Conservation (phyloP, 2,888 invertebrate genomes). For the Aporophyla nigra region DNA sequence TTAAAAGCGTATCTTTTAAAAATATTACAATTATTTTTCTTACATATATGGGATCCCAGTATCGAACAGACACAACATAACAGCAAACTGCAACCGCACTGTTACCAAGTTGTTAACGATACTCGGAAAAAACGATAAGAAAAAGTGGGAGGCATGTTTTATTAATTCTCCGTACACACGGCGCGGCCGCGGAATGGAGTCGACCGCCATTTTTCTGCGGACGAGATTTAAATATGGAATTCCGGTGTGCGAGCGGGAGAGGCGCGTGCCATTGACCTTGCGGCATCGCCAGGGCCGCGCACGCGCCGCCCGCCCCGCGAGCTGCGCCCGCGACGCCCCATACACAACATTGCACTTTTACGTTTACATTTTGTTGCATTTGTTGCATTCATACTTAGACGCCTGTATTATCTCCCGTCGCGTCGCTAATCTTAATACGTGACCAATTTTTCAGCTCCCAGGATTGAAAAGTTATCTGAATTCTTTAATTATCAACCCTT, state of each 20-base stretch:
- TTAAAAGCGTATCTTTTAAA: conserved; percentile 70
- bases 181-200: conserved; percentile 86
- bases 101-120: conserved; percentile 84
- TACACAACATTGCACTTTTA: conserved; percentile 76
- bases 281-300: conserved; percentile 84
- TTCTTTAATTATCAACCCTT: not conserved
- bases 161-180: conserved; percentile 89
- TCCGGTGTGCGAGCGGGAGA: conserved; percentile 91
- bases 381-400: conserved; percentile 52
- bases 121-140: conserved; percentile 85
- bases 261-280: conserved; percentile 91
- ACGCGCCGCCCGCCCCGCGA: conserved; percentile 82
- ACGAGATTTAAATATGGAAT: conserved; percentile 91
- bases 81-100: conserved; percentile 79
- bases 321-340: conserved; percentile 73
- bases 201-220: conserved; percentile 91
- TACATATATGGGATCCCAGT: conserved; percentile 67
- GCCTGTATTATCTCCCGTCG: conserved; percentile 54
- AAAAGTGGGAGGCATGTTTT: conserved; percentile 88
- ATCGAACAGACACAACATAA: conserved; percentile 73
- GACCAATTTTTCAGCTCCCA: conserved; percentile 10
- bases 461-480: not conserved
- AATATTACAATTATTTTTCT: conserved; percentile 77
- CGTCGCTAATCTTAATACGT: conserved; percentile 40
- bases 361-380: conserved; percentile 73